Base-by-base conservation (phyloP, 2,888 invertebrate species). In the Dione juno region DNA sequence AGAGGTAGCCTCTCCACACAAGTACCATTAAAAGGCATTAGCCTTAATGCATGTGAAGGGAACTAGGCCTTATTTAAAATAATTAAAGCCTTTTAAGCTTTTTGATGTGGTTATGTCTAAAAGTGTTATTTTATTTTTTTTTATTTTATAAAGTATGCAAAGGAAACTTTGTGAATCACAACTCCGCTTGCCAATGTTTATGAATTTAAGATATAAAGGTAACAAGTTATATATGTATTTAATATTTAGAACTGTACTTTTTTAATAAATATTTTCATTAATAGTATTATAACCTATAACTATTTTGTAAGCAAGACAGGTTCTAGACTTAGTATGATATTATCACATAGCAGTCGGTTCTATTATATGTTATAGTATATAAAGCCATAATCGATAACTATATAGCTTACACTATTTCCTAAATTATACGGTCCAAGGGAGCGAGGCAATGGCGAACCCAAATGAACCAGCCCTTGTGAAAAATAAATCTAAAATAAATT, bases 371-470 rank as follows among this genome's bases (percentile, higher is more conserved):
- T 54, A 16, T 54, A 37, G 57, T 57, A 57, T 11, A 57, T 19
- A 40, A 16, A 40, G 2, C 7, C 16, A 16, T 40, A 57, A 16
- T 40, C 50, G 9, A n/a, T 48, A 66, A 53, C 53, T 28, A 53
- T 28, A 66, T 28, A 53, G 9, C 45, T 28, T 19, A 52, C 75
- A 75, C 80, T 76, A 76, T 81, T 81, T 79, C 76, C 80, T 77
- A 78, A 84, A 82, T 84, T 80, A 82, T 80, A 80, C 80, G 79
- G 78, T 77, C 75, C 77, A 72, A 74, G 78, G 80, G 79, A 76
- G 74, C 52, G 63, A 28, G 53, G 73, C 58, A 48, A 45, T 61
- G 50, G 71, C 63, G 61, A 58, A 66, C 58, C 63, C 66, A 67
- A 73, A 71, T 67, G 69, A 57, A 71, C 71, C 65, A 69, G 43